Conservation (phyloP, 37 sponge, comb jelly and placozoan species). For the Oscarella lobularis region DNA sequence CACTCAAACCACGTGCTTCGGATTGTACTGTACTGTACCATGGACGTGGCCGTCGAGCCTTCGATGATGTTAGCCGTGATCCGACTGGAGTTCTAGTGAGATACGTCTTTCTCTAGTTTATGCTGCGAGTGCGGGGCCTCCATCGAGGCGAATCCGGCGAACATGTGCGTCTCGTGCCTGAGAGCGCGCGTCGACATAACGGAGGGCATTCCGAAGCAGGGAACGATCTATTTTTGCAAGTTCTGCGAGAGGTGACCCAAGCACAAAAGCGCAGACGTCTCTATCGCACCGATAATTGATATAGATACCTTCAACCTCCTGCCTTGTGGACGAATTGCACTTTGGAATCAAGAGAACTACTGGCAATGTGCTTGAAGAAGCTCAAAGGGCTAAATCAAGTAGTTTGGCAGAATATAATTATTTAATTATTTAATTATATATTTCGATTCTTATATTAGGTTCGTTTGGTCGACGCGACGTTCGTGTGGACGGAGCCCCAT, state of each 20-base stretch:
- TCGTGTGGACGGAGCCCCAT: conserved; percentile 98
- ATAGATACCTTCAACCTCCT: conserved; percentile 91
- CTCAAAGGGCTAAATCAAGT: conserved; percentile 49
- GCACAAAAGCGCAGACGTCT: too few species aligned
- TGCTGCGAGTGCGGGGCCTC: conserved; percentile 92
- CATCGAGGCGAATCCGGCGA: conserved; percentile 87
- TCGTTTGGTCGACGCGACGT: conserved; percentile 87
- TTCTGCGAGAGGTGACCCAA: conserved; percentile 84
- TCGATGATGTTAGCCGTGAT: too few species aligned
- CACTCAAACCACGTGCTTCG: too few species aligned
- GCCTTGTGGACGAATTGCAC: conserved; percentile 60
- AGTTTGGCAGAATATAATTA: not conserved
- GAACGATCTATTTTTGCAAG: conserved; percentile 71
- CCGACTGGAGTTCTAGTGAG: too few species aligned
- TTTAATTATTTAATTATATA: not conserved
- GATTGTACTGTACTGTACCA: too few species aligned
- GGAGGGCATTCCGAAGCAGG: conserved; percentile 78
- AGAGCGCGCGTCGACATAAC: conserved; percentile 80
- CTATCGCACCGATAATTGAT: too few species aligned
- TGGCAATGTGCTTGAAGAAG: conserved; percentile 81
- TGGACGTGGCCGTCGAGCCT: too few species aligned
- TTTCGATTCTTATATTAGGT: conserved; percentile 23
- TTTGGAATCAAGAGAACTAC: conserved; percentile 82
- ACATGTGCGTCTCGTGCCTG: conserved; percentile 89
- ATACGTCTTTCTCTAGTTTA: conserved; percentile 35